A percentile compares a stretch with the other conserved stretches of the same genome.
phyloP scores from a whole-genome alignment of 2,113 vertebrate genomes.

The Procapra przewalskii region DNA sequence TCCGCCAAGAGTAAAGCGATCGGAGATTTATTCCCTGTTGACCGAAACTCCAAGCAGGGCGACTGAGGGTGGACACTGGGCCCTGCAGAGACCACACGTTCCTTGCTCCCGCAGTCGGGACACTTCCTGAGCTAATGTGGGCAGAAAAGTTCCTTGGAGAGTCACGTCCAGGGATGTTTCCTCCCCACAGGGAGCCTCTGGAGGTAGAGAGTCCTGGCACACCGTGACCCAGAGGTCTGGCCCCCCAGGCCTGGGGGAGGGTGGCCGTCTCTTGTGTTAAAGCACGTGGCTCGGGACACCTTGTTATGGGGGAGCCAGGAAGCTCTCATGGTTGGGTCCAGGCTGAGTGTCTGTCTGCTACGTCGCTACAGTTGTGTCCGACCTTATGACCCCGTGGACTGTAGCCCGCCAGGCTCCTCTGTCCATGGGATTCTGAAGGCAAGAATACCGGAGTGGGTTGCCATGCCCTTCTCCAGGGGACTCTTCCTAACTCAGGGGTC shows the following conservation, averaged over 20 bases:
- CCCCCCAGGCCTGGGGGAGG: not conserved
- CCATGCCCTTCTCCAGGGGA: not conserved
- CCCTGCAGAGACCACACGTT: not conserved
- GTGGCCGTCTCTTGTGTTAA: not conserved
- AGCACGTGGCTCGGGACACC: not conserved
- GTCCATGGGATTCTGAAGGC: not conserved
- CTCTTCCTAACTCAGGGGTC: not conserved
- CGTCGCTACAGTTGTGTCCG: fast-evolving
- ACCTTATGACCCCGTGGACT: not conserved
- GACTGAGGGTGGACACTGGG: fast-evolving
- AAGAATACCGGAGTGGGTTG: not conserved
- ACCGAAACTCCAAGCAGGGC: not conserved
- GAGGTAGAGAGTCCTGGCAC: not conserved
- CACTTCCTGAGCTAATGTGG: not conserved
- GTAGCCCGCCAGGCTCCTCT: not conserved
- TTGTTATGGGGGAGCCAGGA: not conserved
- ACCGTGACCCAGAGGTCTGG: not conserved
- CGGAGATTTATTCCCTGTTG: not conserved
- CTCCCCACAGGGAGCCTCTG: not conserved
- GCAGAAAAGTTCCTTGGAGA: not conserved
- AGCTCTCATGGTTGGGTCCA: not conserved
- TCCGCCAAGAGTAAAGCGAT: fast-evolving
- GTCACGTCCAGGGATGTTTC: not conserved
- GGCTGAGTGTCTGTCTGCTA: fast-evolving
- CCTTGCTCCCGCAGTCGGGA: fast-evolving